Evolutionary conservation across 35 echinoderm and acorn worm genomes (phyloP), one percentile per base, ranked within the genome.

Genomic region (Amphiura filiformis): DNA sequence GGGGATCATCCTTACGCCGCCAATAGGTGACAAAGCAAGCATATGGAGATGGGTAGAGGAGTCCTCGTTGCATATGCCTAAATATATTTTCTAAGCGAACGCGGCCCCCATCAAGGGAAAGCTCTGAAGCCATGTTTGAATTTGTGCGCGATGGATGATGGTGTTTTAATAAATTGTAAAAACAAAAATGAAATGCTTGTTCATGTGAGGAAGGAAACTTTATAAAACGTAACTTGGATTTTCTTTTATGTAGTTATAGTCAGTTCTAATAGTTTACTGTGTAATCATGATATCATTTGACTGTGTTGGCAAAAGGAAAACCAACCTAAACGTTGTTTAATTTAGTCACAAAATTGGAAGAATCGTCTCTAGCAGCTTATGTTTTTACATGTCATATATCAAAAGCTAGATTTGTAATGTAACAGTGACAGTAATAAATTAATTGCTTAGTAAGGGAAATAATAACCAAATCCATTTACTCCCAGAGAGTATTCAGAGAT

Each of bases 51-150:
- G 61, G 61, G 28, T 70, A 70, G 61, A 70, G 9, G 26, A n/a
- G 9, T n/a, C 9, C 61, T 70, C 28, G 7, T 70, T 70, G 9
- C 28, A 30, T 30, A 23, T 70, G 9, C 26, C 26, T 18, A 15
- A 70, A 70, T 70, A 70, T 13, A 70, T 13, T 26, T 70, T 70
- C 61, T n/a, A 70, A 70, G 61, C 61, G 61, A 70, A 70, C 26
- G 15, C 61, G 61, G 61, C 61, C 61, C 7, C 7, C 15, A 70
- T 70, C 61, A 70, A 70, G 61, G 26, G 9, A 70, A 70, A 70
- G 61, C 26, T 70, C 61, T 70, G 61, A 70, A 70, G 61, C 61
- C 61, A 70, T 70, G 61, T 70, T 70, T 70, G 61, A 70, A 70
- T 70, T 4, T 70, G 61, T 70, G 28, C 26, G 61, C 61, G 28